A percentile compares a stretch with the other conserved stretches of the same genome.
phyloP scores from a whole-genome alignment of 2,888 invertebrate species.

The Brachyopa scutellaris region DNA sequence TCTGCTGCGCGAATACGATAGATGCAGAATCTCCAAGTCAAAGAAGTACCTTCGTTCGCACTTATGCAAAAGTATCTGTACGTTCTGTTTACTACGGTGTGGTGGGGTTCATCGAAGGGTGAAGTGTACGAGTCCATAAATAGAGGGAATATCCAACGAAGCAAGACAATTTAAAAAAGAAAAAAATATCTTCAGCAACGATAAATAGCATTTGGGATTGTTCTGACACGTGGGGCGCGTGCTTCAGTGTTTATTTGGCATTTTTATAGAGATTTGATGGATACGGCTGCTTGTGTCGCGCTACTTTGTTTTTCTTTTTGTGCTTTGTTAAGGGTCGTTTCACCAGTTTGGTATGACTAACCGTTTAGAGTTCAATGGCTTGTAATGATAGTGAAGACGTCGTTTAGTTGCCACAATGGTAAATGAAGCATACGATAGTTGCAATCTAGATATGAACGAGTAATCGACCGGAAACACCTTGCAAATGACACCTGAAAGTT shows the following conservation, averaged over 20 bases:
- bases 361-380: conserved; percentile 63
- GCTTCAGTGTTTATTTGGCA: conserved; percentile 57
- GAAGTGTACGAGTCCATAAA: conserved; percentile 63
- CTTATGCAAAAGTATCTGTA: too few species aligned
- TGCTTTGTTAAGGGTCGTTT: conserved; percentile 60
- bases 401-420: conserved; percentile 48
- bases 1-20: conserved; percentile 41
- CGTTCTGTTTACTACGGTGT: conserved; percentile 42
- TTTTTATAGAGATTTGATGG: conserved; percentile 63
- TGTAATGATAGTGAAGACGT: conserved; percentile 61
- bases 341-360: conserved; percentile 52
- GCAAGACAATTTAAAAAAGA: conserved; percentile 40
- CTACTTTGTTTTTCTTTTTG: too few species aligned
- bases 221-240: conserved; percentile 64
- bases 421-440: conserved; percentile 29
- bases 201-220: conserved; percentile 50
- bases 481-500: neutral
- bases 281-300: conserved; percentile 50
- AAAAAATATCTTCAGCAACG: conserved; percentile 11
- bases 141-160: conserved; percentile 59
- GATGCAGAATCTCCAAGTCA: conserved; percentile 53
- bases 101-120: conserved; percentile 46
- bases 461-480: conserved; percentile 53
- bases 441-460: conserved; percentile 14
- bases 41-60: conserved; percentile 45